Evolutionary conservation across 2,113 vertebrate genomes (phyloP), one percentile per base, ranked within the genome.

Genomic region (Cinclus mexicanus): DNA sequence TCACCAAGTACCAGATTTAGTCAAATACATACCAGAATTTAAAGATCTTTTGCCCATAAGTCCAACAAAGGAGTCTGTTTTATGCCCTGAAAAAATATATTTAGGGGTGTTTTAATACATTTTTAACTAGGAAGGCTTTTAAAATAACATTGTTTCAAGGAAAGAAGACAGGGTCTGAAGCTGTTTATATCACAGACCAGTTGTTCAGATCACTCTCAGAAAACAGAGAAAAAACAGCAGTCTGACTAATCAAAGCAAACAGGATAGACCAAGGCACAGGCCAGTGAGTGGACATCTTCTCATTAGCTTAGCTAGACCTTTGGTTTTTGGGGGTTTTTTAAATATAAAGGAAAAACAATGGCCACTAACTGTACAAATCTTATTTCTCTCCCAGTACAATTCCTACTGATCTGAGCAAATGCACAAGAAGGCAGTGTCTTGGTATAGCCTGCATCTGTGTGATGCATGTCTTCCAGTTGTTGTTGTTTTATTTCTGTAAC

Each of bases 11-110:
- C 84, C 92, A 78, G 50, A 63, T 72, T 96, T 67, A 80, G 52
- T 83, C 57, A 74, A 42, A 98, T 98, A 97, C 98, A 79, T 97
- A 99, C 99, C 99, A 97, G 99, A 98, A 95, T 98, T 98, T 98
- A 99, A 98, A 98, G 98, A 97, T 96, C 98, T 98, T 98, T 99
- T 99, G 82, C 99, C 98, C 99, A 99, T 99, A 95, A 99, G 98
- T 97, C 98, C 98, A 97, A 99, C 98, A 98, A 99, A 99, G 90
- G 98, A 98, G 96, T 99, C 98, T 97, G 98, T 98, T 98, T 97
- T 99, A 89, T 98, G 97, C 85, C 98, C 99, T 99, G 97, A 60
- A 97, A 97, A 97, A 97, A 98, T 96, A 98, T 77, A 98, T 97
- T 98, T 98, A 92, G 87, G 95, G 83, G 63, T 95, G 42, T 89